These are phyloP conservation scores for Danio kyathit DNA, from an alignment of 2,797 vertebrate species.

Conservation along the genomic window DNA sequence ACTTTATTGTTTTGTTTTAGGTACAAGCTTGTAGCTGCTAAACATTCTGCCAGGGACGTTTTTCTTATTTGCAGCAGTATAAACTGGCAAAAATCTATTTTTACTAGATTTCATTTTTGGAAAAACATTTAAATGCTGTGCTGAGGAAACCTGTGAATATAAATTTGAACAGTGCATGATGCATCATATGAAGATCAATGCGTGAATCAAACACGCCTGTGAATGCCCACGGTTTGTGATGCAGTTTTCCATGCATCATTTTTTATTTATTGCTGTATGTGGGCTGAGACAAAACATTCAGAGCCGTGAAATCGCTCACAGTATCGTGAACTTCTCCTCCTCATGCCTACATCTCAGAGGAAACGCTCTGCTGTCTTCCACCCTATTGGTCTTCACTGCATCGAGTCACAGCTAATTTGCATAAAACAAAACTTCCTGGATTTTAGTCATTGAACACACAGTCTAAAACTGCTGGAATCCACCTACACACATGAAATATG, in stretches of 20 bases:
- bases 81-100: no score
- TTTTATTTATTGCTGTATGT: conserved; percentile 15
- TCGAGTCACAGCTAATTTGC: neutral
- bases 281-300: conserved; percentile 24
- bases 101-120: no score
- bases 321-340: neutral
- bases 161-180: neutral
- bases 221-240: conserved; percentile 1
- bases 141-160: neutral
- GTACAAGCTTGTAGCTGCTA: no score
- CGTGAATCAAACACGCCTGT: neutral
- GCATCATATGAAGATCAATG: conserved; percentile 7
- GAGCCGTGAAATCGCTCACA: conserved; percentile 3
- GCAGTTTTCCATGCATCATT: neutral
- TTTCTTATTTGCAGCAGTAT: no score
- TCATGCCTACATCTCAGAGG: neutral
- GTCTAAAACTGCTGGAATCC: neutral
- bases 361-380: neutral
- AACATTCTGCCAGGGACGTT: no score
- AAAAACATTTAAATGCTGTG: no score
- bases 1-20: no score
- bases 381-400: neutral
- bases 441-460: neutral
- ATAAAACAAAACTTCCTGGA: neutral
- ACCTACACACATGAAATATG: neutral